phyloP scores from a whole-genome alignment of 2,888 invertebrate species.

The Lepidonotus clava region DNA sequence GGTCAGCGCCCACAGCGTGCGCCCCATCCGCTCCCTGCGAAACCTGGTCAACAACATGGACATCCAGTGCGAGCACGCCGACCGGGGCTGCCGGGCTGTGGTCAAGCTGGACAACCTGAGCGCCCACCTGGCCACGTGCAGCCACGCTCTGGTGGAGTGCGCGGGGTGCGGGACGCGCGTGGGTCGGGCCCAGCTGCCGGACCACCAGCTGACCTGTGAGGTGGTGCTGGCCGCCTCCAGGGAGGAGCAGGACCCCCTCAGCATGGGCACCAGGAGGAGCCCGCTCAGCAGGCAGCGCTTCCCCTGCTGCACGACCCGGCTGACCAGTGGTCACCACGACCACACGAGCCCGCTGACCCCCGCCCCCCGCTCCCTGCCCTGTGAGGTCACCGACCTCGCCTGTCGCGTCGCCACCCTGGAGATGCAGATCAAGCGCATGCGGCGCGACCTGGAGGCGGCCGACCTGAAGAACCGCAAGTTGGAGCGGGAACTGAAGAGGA shows the following conservation, averaged over 20 bases:
- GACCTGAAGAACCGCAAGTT: slow-evolving; percentile 72
- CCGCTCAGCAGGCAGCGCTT: background rate
- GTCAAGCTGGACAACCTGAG: slow-evolving; percentile 70
- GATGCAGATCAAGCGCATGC: slow-evolving; percentile 70
- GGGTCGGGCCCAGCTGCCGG: slow-evolving; percentile 69
- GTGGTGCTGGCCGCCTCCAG: slow-evolving; percentile 81
- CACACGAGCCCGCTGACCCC: background rate
- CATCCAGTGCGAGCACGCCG: slow-evolving; percentile 70
- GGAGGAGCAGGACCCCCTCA: background rate
- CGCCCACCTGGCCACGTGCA: slow-evolving; percentile 70
- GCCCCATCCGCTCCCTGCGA: slow-evolving; percentile 74
- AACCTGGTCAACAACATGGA: slow-evolving; percentile 74
- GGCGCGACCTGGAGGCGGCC: slow-evolving; percentile 73
- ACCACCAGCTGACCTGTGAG: slow-evolving; percentile 75
- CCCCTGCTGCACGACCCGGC: slow-evolving; percentile 7
- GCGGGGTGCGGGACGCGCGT: slow-evolving; percentile 72
- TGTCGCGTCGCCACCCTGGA: slow-evolving; percentile 73
- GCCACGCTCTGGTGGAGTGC: slow-evolving; percentile 72
- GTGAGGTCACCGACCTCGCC: slow-evolving; percentile 69
- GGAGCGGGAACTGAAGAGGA: slow-evolving; percentile 71
- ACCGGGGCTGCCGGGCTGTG: slow-evolving; percentile 71
- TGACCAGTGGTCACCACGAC: background rate
- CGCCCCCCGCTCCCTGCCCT: background rate
- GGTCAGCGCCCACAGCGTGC: slow-evolving; percentile 64
- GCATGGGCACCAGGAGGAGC: background rate